A percentile compares a stretch with the other conserved stretches of the same genome.
These are phyloP conservation scores for Dascyllus trimaculatus DNA, from an alignment of 2,113 vertebrate species.

Conservation along the genomic window DNA sequence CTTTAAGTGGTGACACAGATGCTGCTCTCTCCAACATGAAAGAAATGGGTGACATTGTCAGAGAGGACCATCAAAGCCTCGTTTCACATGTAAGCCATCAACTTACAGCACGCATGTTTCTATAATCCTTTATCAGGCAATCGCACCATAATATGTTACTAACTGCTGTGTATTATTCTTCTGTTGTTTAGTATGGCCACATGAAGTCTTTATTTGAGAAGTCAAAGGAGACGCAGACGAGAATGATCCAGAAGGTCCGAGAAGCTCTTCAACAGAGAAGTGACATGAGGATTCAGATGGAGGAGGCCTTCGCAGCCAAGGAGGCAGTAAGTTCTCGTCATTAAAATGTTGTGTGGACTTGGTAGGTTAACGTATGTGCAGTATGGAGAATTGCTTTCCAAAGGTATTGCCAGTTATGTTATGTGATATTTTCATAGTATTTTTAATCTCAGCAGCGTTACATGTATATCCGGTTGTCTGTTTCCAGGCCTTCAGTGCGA, in stretches of 20 bases:
- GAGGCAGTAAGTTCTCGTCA: slow-evolving; percentile 82
- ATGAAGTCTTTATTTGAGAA: slow-evolving; percentile 74
- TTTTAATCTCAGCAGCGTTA: too few species aligned
- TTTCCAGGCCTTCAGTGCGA: slow-evolving; percentile 81
- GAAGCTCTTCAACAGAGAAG: slow-evolving; percentile 81
- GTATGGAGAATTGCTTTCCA: neutral
- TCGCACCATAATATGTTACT: neutral
- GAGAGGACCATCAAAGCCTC: slow-evolving; percentile 75
- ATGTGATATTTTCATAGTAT: neutral
- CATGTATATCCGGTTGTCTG: slow-evolving; percentile 18
- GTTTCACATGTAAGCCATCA: slow-evolving; percentile 72
- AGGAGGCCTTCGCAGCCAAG: slow-evolving; percentile 83
- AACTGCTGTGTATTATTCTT: neutral
- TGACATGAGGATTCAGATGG: slow-evolving; percentile 79
- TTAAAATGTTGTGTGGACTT: neutral
- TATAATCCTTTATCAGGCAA: neutral
- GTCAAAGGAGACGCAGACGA: slow-evolving; percentile 71
- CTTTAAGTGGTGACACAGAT: slow-evolving; percentile 65
- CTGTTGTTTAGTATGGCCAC: slow-evolving; percentile 66
- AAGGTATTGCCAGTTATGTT: neutral
- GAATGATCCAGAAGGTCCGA: slow-evolving; percentile 80
- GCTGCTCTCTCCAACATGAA: slow-evolving; percentile 72
- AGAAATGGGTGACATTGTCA: slow-evolving; percentile 56
- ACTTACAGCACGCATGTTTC: neutral
- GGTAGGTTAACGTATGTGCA: neutral